Evolutionary conservation across 2,113 vertebrate genomes (phyloP).

Genomic region (Oryzias woworae): DNA sequence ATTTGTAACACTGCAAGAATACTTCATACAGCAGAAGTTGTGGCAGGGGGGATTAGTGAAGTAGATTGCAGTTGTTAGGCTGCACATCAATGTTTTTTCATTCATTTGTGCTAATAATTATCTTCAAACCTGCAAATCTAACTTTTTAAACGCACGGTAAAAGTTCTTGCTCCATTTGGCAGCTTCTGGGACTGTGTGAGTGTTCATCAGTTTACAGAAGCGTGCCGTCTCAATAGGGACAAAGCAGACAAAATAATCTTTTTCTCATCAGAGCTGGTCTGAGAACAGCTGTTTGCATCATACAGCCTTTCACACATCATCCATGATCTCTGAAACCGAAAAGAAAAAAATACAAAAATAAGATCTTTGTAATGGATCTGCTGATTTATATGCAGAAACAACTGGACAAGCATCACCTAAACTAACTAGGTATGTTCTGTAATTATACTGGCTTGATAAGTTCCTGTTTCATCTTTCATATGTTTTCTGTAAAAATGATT

Average conservation of each 20-base stretch:
- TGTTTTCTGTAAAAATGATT: no score
- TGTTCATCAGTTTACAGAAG: slow-evolving; percentile 46
- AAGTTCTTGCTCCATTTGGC: slow-evolving; percentile 47
- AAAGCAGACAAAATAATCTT: slow-evolving; percentile 71
- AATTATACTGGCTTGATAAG: no score
- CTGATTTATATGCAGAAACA: slow-evolving; percentile 20
- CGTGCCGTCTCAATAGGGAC: slow-evolving; percentile 52
- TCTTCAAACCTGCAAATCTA: background rate
- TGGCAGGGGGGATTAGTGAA: no score
- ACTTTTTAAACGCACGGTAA: background rate
- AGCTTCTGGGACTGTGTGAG: slow-evolving; percentile 38
- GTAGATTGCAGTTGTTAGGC: no score
- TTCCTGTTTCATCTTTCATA: no score
- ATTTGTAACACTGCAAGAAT: no score
- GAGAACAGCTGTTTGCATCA: slow-evolving; percentile 66
- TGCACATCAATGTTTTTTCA: no score
- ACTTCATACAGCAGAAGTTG: no score
- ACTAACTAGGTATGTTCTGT: no score
- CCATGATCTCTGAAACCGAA: slow-evolving; percentile 31
- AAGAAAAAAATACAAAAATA: slow-evolving; percentile 22
- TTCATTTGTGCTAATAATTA: no score
- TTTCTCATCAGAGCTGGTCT: slow-evolving; percentile 58
- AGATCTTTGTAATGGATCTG: slow-evolving; percentile 38
- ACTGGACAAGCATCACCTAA: background rate
- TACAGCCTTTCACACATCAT: slow-evolving; percentile 55